Evolutionary conservation across 1,140 invertebrate genomes (phyloP).

Genomic region (Drosophila pallidifrons): DNA sequence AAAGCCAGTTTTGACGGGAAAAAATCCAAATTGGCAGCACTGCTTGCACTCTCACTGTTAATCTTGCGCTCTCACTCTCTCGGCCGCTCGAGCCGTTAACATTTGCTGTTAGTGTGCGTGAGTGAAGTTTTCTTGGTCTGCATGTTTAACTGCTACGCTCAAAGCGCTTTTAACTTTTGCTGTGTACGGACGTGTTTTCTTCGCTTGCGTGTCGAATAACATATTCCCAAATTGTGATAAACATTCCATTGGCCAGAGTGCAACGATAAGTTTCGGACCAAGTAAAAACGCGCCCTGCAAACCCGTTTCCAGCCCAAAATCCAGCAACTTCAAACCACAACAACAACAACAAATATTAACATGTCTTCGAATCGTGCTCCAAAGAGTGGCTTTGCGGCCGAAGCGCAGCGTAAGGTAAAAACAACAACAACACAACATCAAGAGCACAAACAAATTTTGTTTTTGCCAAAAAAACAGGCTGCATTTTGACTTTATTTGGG

Average conservation of each 20-base stretch:
- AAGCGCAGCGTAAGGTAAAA: constrained; percentile 95
- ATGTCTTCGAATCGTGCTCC: constrained; percentile 95
- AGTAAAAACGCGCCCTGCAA: constrained; percentile 66
- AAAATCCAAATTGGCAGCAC: too few relatives aligned
- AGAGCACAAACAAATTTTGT: constrained; percentile 67
- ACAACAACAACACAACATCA: constrained; percentile 40
- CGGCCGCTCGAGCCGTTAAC: background rate
- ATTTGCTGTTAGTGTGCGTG: constrained; percentile 1
- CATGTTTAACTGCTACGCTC: constrained; percentile 21
- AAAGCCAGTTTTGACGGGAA: too few relatives aligned
- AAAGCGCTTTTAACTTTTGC: constrained; percentile 58
- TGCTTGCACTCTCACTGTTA: constrained; percentile 2
- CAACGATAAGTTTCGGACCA: constrained; percentile 50
- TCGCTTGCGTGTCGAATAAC: constrained; percentile 35
- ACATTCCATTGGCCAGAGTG: constrained; percentile 61
- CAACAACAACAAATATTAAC: constrained; percentile 54
- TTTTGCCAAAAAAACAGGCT: constrained; percentile 62
- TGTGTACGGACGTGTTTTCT: constrained; percentile 56
- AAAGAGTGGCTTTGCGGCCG: constrained; percentile 97
- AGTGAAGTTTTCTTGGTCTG: constrained; percentile 46
- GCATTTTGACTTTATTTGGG: constrained; percentile 75
- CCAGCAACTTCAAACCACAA: constrained; percentile 16
- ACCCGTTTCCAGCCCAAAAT: constrained; percentile 73
- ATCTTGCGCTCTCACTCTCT: constrained; percentile 12
- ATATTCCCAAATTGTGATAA: constrained; percentile 57